phyloP scores from a whole-genome alignment of 2,888 invertebrate species.

The Pogonocherus hispidulus region DNA sequence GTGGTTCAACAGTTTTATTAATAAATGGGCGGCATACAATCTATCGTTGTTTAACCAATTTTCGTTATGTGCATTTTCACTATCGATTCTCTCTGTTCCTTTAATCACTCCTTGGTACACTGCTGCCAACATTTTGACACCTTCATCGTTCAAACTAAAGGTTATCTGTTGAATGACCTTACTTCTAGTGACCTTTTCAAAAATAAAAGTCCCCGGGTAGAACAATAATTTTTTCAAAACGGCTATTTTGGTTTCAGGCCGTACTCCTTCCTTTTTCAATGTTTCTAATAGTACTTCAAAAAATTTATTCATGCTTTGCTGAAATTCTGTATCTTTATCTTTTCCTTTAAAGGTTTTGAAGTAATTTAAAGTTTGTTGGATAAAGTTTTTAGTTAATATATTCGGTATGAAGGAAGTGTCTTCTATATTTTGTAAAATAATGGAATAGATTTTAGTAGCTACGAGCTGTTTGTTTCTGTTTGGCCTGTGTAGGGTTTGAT shows the following conservation, averaged over 20 bases:
- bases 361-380: constrained; percentile 76
- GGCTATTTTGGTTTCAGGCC: constrained; percentile 71
- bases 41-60: constrained; percentile 80
- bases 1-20: constrained; percentile 69
- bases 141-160: constrained; percentile 73
- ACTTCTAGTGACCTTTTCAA: constrained; percentile 80
- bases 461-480: constrained; percentile 75
- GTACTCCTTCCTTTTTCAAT: constrained; percentile 70
- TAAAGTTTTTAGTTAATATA: constrained; percentile 76
- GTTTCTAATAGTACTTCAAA: constrained; percentile 71
- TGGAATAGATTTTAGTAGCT: constrained; percentile 73
- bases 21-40: constrained; percentile 75
- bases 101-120: constrained; percentile 73
- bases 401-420: constrained; percentile 70
- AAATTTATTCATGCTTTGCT: constrained; percentile 72
- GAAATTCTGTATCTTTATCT: constrained; percentile 73
- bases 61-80: constrained; percentile 64
- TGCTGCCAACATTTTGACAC: constrained; percentile 76
- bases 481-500: constrained; percentile 70
- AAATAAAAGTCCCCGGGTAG: constrained; percentile 80
- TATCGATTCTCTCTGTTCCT: constrained; percentile 66
- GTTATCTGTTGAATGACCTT: constrained; percentile 77
- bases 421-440: constrained; percentile 69
- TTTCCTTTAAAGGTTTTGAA: constrained; percentile 73
- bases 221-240: constrained; percentile 77